These are phyloP conservation scores for Danionella cerebrum DNA, from an alignment of 2,113 vertebrate genomes.

Conservation along the genomic window DNA sequence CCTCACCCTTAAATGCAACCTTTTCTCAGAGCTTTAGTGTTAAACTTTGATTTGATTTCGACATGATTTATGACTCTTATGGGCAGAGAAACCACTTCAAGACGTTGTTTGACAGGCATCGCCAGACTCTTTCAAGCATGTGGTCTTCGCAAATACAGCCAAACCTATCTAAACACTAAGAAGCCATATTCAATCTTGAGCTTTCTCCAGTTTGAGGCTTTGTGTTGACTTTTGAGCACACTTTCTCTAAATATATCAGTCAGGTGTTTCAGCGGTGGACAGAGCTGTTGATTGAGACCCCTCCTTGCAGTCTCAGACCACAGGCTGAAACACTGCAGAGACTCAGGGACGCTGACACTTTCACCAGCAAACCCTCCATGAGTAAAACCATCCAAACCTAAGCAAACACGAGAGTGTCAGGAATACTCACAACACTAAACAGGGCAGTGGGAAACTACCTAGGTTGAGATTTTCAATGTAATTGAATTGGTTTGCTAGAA, in stretches of 20 bases:
- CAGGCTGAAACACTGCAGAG: neutral
- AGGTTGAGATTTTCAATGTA: neutral
- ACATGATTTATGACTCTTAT: neutral
- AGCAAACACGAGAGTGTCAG: neutral
- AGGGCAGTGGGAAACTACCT: neutral
- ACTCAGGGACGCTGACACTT: neutral
- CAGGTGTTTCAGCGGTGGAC: neutral
- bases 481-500: too few relatives aligned
- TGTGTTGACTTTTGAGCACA: neutral
- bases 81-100: neutral
- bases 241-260: conserved; percentile 6
- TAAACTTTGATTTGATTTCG: neutral
- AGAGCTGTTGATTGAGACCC: neutral
- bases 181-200: neutral
- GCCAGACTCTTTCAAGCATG: neutral
- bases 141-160: neutral
- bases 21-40: neutral
- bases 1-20: neutral
- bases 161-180: neutral
- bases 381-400: neutral
- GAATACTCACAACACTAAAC: neutral
- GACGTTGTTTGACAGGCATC: neutral
- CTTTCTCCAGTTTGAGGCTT: neutral
- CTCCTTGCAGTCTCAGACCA: neutral
- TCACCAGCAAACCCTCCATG: neutral